phyloP scores from a whole-genome alignment of 1,140 invertebrate genomes.

The Mercenaria mercenaria region DNA sequence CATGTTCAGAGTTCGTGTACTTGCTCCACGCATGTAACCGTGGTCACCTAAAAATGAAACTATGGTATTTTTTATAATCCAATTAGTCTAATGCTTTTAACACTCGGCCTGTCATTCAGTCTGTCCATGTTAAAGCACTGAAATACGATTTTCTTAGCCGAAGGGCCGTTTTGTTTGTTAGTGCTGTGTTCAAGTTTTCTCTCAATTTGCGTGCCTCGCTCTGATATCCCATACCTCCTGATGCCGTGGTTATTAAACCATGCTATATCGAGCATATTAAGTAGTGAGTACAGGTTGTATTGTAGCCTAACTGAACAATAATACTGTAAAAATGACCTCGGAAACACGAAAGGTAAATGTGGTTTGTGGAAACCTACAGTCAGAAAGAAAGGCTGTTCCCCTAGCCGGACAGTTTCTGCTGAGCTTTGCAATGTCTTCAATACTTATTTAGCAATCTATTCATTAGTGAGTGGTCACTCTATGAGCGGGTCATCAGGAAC shows the following conservation, averaged over 20 bases:
- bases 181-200: slow-evolving; percentile 27
- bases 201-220: neutral
- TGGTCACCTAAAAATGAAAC: slow-evolving; percentile 93
- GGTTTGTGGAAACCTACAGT: slow-evolving; percentile 75
- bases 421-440: slow-evolving; percentile 21
- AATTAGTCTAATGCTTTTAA: slow-evolving; percentile 87
- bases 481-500: slow-evolving; percentile 8
- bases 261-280: slow-evolving; percentile 58
- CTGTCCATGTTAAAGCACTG: slow-evolving; percentile 92
- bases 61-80: slow-evolving; percentile 89
- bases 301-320: slow-evolving; percentile 58
- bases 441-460: slow-evolving; percentile 23
- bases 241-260: slow-evolving; percentile 53
- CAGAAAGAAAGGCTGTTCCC: slow-evolving; percentile 70
- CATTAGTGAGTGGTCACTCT: neutral
- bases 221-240: slow-evolving; percentile 41
- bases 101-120: slow-evolving; percentile 92
- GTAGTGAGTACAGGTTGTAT: slow-evolving; percentile 40
- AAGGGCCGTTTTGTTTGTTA: slow-evolving; percentile 53
- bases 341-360: slow-evolving; percentile 73
- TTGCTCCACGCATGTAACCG: slow-evolving; percentile 97
- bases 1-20: slow-evolving; percentile 95
- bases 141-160: slow-evolving; percentile 88
- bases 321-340: slow-evolving; percentile 35
- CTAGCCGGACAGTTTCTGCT: neutral